A percentile compares a stretch with the other conserved stretches of the same genome.
phyloP scores from a whole-genome alignment of 2,888 invertebrate species.

The Amorpha juglandis region DNA sequence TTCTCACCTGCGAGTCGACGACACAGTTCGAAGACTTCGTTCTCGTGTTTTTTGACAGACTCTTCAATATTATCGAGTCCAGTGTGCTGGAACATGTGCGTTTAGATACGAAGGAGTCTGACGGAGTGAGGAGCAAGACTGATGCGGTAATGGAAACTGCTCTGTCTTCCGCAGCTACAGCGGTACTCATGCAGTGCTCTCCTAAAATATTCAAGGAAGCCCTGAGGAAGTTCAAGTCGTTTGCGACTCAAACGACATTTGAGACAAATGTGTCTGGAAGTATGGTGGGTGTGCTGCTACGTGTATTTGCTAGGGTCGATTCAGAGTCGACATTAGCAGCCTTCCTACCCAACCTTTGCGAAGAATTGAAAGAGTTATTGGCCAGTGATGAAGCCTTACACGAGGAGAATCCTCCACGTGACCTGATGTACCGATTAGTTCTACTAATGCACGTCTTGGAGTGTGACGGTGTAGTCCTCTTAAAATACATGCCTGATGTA shows the following conservation, averaged over 20 bases:
- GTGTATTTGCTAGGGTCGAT: conserved; percentile 86
- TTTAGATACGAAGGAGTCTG: conserved; percentile 85
- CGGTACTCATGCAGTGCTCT: conserved; percentile 90
- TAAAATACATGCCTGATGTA: conserved; percentile 87
- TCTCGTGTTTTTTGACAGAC: conserved; percentile 91
- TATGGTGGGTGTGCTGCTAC: conserved; percentile 89
- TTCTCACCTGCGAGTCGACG: conserved; percentile 90
- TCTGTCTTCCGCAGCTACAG: conserved; percentile 86
- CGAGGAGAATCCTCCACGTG: conserved; percentile 91
- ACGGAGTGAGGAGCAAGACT: conserved; percentile 86
- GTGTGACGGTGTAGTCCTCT: conserved; percentile 86
- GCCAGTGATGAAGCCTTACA: conserved; percentile 87
- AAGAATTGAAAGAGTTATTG: conserved; percentile 85
- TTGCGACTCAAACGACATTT: conserved; percentile 89
- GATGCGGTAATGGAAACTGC: conserved; percentile 90
- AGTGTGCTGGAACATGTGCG: conserved; percentile 88
- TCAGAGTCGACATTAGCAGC: conserved; percentile 88
- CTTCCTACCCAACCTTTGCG: conserved; percentile 89
- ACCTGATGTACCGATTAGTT: conserved; percentile 90
- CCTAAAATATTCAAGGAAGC: conserved; percentile 86
- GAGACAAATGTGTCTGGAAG: conserved; percentile 94
- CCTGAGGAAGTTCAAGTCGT: conserved; percentile 89
- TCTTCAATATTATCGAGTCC: conserved; percentile 89
- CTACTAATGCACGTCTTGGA: conserved; percentile 89
- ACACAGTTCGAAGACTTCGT: conserved; percentile 96